Conservation (phyloP, 2,888 invertebrate species). For the Meghimatium bilineatum region DNA sequence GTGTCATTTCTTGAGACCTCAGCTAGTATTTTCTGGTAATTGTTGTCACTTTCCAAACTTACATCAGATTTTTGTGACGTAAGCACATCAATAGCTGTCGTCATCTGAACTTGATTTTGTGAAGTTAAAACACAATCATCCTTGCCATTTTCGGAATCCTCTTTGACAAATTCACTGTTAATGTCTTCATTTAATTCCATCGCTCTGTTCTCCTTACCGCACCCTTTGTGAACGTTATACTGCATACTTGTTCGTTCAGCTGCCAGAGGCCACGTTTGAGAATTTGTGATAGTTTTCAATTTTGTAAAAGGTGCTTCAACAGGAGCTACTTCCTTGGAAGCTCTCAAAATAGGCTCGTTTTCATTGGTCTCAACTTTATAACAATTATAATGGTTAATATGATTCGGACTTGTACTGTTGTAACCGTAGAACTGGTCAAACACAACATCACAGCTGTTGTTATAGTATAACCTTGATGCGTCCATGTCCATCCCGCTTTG, state of each 20-base stretch:
- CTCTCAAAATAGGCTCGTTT: not conserved
- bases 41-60: not conserved
- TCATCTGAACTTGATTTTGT: not conserved
- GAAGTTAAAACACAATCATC: not conserved
- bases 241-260: not conserved
- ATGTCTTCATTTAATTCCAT: no score
- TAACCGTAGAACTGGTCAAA: not conserved
- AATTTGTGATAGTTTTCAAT: slow-evolving; percentile 8
- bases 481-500: not conserved
- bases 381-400: not conserved
- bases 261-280: slow-evolving; percentile 32
- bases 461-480: not conserved
- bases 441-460: slow-evolving; percentile 9
- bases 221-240: slow-evolving; percentile 17
- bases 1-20: no score
- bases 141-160: not conserved
- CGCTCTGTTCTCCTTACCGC: not conserved
- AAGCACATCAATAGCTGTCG: not conserved
- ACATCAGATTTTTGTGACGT: no score
- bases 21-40: not conserved
- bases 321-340: not conserved
- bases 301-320: not conserved
- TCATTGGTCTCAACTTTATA: not conserved
- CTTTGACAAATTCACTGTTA: not conserved
- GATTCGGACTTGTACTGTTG: not conserved